Conservation (phyloP, 2,888 invertebrate species). For the Drepanosiphum platanoidis region DNA sequence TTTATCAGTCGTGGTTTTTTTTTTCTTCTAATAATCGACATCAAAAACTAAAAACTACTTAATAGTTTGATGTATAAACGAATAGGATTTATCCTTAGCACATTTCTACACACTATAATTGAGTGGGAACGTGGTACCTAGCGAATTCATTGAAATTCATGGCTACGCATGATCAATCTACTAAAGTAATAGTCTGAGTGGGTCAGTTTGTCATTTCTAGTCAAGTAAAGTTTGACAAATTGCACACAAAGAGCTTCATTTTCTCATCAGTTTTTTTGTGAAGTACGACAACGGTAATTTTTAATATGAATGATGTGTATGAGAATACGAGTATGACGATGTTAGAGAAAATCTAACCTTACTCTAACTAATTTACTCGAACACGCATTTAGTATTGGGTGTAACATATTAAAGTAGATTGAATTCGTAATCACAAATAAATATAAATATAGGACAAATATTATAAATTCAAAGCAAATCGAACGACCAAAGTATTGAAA, state of each 20-base stretch:
- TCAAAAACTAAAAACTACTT: too few species aligned
- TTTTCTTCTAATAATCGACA: too few species aligned
- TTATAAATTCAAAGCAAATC: too few species aligned
- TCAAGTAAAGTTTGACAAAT: constrained; percentile 33
- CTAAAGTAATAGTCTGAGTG: constrained; percentile 22
- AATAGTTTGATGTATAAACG: not conserved
- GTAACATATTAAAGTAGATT: too few species aligned
- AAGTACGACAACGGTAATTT: constrained; percentile 6
- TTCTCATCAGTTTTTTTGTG: constrained; percentile 8
- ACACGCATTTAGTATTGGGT: too few species aligned
- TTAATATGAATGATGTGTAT: not conserved
- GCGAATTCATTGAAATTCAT: constrained; percentile 38
- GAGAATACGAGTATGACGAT: not conserved
- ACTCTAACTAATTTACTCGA: too few species aligned
- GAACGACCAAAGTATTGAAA: too few species aligned
- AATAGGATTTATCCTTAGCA: not conserved
- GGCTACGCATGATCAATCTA: not conserved
- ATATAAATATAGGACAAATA: too few species aligned
- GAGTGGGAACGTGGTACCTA: constrained; percentile 14
- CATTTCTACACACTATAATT: not conserved
- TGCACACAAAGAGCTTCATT: constrained; percentile 26
- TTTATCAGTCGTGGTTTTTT: too few species aligned
- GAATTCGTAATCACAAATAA: too few species aligned
- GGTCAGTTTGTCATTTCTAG: constrained; percentile 31
- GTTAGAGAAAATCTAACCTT: constrained; percentile 1